These are phyloP conservation scores for Threskiornis aethiopicus DNA, from an alignment of 2,797 vertebrate genomes.

Conservation along the genomic window DNA sequence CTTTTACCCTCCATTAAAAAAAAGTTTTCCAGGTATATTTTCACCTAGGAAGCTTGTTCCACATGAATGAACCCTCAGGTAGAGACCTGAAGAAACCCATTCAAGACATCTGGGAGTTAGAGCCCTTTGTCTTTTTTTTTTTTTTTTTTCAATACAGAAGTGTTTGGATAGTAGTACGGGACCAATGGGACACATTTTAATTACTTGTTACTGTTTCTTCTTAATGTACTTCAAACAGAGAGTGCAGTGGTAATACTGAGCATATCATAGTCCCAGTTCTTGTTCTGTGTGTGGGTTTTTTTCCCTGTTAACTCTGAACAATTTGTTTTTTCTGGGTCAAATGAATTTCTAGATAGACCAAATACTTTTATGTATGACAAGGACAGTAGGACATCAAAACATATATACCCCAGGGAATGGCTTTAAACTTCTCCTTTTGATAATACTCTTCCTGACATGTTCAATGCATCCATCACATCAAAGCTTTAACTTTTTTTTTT, in stretches of 20 bases:
- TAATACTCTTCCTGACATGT: conserved; percentile 73
- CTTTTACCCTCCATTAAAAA: not conserved
- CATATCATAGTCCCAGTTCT: not conserved
- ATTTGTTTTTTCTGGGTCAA: conserved; percentile 74
- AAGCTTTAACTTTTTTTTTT: conserved; percentile 44
- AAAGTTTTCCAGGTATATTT: not conserved
- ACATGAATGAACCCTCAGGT: not conserved
- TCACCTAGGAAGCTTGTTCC: not conserved
- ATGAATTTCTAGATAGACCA: conserved; percentile 65
- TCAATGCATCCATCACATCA: conserved; percentile 71
- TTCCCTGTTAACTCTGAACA: conserved; percentile 47
- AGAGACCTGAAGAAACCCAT: not conserved
- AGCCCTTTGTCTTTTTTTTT: not conserved
- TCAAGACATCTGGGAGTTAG: not conserved
- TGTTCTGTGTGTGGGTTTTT: conserved; percentile 32
- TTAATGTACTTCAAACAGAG: conserved; percentile 57
- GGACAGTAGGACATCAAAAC: conserved; percentile 73
- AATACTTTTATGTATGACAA: conserved; percentile 72
- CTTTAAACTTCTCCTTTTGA: conserved; percentile 73
- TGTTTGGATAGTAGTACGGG: not conserved
- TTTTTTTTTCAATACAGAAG: not conserved
- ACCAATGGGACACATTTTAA: not conserved
- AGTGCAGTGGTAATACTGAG: conserved; percentile 14
- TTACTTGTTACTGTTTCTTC: conserved; percentile 23
- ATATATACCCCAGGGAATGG: conserved; percentile 51